Conservation (phyloP, 2,888 invertebrate species). For the Melanargia galathea region DNA sequence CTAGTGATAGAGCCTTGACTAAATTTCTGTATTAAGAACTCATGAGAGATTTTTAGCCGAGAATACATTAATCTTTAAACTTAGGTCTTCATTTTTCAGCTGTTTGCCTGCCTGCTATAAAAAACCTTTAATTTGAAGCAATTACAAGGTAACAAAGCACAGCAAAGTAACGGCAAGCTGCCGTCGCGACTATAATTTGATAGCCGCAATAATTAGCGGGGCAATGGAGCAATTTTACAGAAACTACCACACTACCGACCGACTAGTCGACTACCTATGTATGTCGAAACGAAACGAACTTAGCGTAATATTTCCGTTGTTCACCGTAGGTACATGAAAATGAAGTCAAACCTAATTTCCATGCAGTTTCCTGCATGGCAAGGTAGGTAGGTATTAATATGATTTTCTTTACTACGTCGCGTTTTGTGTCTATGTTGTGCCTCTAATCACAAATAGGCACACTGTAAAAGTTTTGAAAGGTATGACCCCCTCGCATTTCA, state of each 20-base stretch:
- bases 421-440: background rate
- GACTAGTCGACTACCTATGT: too few species aligned
- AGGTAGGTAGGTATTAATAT: background rate
- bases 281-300: background rate
- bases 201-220: constrained; percentile 50
- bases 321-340: constrained; percentile 4
- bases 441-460: background rate
- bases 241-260: constrained; percentile 22
- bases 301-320: constrained; percentile 13
- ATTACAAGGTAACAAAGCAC: constrained; percentile 17
- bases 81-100: background rate
- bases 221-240: constrained; percentile 48
- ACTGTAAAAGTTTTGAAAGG: too few species aligned
- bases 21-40: too few species aligned
- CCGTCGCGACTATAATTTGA: constrained; percentile 48
- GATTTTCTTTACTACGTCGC: background rate
- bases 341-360: background rate
- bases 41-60: too few species aligned
- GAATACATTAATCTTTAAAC: too few species aligned
- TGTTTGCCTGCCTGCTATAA: background rate
- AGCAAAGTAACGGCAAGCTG: constrained; percentile 35
- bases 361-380: too few species aligned
- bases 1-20: too few species aligned
- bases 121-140: background rate
- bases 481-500: too few species aligned